A percentile compares a stretch with the other conserved stretches of the same genome.
Conservation (phyloP, 2,888 invertebrate genomes). For the Rambutsinella grinnellia region DNA sequence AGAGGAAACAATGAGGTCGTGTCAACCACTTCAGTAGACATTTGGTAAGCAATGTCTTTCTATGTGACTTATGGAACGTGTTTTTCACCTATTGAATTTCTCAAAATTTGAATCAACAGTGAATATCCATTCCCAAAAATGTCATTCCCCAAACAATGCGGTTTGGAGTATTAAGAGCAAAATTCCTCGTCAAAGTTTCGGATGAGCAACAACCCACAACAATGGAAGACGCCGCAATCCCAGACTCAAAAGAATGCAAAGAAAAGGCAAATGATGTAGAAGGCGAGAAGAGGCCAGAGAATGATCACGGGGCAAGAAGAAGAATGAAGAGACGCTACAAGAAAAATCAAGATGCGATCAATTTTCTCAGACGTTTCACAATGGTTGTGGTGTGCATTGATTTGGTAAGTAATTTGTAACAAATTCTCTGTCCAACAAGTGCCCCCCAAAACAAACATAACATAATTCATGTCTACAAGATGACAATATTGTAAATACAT, state of each 20-base stretch:
- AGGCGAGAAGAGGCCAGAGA: neutral
- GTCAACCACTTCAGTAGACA: too few relatives aligned
- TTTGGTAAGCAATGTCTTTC: too few relatives aligned
- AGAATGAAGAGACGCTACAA: neutral
- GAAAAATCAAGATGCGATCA: constrained; percentile 33
- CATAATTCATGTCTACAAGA: constrained; percentile 33
- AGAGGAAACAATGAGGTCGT: too few relatives aligned
- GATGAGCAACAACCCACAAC: neutral
- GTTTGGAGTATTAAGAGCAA: too few relatives aligned
- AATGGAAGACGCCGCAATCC: too few relatives aligned
- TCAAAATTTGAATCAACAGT: too few relatives aligned
- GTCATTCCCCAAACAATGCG: too few relatives aligned
- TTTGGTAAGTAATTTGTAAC: constrained; percentile 60
- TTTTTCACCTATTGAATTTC: too few relatives aligned
- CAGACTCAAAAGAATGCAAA: too few relatives aligned
- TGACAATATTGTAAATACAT: constrained; percentile 38
- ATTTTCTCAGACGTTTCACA: constrained; percentile 35
- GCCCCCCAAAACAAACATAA: constrained; percentile 5
- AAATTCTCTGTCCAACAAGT: neutral
- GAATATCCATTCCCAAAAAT: too few relatives aligned
- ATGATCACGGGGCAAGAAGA: neutral
- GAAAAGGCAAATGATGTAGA: too few relatives aligned
- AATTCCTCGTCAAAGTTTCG: neutral
- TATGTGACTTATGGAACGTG: too few relatives aligned
- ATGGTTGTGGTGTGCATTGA: constrained; percentile 53